phyloP scores from a whole-genome alignment of 1,140 invertebrate species.

The Antheraea pernyi region DNA sequence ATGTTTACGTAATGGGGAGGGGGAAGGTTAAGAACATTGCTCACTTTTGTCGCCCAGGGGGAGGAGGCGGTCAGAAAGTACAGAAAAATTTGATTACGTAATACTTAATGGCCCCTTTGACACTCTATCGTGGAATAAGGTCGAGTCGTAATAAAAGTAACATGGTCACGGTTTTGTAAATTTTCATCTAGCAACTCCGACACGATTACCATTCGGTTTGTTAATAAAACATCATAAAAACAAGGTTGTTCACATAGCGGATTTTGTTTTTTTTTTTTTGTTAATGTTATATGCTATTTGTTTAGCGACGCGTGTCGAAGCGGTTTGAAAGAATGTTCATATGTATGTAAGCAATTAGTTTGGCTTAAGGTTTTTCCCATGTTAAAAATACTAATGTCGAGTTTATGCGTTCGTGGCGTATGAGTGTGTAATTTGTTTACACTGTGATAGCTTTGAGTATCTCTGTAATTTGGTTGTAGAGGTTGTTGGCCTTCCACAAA shows the following conservation, averaged over 20 bases:
- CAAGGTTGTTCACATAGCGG: slow-evolving; percentile 10
- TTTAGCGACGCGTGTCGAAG: not conserved
- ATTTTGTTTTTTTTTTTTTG: slow-evolving; percentile 6
- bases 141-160: no score
- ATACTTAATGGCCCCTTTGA: no score
- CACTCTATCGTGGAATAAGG: no score
- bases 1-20: no score
- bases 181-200: not conserved
- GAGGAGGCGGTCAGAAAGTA: no score
- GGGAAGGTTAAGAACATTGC: no score
- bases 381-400: not conserved
- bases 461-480: no score
- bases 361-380: slow-evolving; percentile 8
- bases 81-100: no score
- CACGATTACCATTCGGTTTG: not conserved
- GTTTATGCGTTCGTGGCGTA: slow-evolving; percentile 4
- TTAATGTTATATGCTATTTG: not conserved
- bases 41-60: no score
- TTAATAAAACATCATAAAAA: slow-evolving; percentile 9
- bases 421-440: slow-evolving; percentile 9
- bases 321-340: not conserved
- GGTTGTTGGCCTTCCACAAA: not conserved
- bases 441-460: not conserved
- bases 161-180: not conserved
- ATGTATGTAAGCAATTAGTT: slow-evolving; percentile 1